phyloP scores from a whole-genome alignment of 2,888 invertebrate genomes.

The Andricus curvator region DNA sequence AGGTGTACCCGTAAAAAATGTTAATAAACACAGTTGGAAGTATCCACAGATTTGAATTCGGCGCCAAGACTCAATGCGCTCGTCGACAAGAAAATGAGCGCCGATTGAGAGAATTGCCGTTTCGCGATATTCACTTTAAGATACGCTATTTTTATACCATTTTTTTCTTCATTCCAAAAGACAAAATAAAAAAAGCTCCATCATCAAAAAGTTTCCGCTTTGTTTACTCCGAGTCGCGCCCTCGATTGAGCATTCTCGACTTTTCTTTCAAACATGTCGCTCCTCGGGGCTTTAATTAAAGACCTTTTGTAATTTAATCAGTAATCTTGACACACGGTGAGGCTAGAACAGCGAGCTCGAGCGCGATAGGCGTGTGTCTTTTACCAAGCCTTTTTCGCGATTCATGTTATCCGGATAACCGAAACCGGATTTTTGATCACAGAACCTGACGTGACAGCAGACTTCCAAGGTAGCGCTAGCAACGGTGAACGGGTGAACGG shows the following conservation, averaged over 20 bases:
- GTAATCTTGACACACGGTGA: background rate
- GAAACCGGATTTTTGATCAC: background rate
- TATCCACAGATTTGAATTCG: conserved; percentile 1
- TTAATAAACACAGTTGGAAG: background rate
- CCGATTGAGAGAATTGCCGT: conserved; percentile 19
- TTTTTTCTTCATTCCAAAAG: background rate
- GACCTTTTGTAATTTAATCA: background rate
- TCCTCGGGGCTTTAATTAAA: conserved; percentile 1
- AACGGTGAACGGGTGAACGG: conserved; percentile 40
- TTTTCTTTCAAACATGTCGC: conserved; percentile 20
- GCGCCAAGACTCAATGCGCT: background rate
- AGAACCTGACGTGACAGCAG: conserved; percentile 9
- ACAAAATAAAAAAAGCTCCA: background rate
- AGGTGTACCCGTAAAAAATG: background rate
- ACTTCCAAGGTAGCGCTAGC: background rate
- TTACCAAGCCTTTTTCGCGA: background rate
- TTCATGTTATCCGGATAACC: background rate
- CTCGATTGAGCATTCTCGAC: background rate
- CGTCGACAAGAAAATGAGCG: background rate
- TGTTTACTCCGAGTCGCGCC: conserved; percentile 6
- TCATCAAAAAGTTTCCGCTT: background rate
- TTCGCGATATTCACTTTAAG: background rate
- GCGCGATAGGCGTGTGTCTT: background rate
- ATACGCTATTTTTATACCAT: background rate
- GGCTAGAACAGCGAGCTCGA: background rate